Conservation (phyloP, 2,888 invertebrate species). For the Morpho deidamia region DNA sequence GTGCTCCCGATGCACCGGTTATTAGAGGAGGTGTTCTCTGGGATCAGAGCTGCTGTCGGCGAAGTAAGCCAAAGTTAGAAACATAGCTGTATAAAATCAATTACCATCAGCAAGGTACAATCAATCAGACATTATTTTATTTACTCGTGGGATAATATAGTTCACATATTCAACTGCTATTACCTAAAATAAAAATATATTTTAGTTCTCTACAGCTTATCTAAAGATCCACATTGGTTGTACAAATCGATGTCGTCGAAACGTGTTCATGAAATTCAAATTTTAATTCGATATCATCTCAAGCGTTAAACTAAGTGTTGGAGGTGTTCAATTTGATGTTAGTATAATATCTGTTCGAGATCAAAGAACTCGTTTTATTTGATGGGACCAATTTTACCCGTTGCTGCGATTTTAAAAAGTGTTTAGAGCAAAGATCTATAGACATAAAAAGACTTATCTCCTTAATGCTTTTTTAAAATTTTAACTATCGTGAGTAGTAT, state of each 20-base stretch:
- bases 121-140: too few species aligned
- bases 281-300: constrained; percentile 7
- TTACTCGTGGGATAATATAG: background rate
- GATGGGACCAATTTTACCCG: background rate
- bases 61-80: background rate
- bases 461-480: too few species aligned
- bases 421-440: background rate
- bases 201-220: background rate
- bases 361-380: constrained; percentile 4
- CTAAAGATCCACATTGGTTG: background rate
- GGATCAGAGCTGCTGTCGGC: background rate
- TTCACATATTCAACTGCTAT: background rate
- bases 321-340: constrained; percentile 3
- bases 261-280: constrained; percentile 4
- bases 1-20: too few species aligned
- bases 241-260: background rate
- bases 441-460: background rate
- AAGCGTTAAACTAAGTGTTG: constrained; percentile 3
- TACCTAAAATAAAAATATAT: background rate
- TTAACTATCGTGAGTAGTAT: too few species aligned
- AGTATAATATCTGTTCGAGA: background rate
- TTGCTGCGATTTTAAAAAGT: background rate
- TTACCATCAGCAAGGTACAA: background rate
- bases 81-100: background rate
- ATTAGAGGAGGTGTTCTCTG: too few species aligned